These are phyloP conservation scores for Ormyrus rosae DNA, from an alignment of 2,888 invertebrate genomes.

Conservation along the genomic window DNA sequence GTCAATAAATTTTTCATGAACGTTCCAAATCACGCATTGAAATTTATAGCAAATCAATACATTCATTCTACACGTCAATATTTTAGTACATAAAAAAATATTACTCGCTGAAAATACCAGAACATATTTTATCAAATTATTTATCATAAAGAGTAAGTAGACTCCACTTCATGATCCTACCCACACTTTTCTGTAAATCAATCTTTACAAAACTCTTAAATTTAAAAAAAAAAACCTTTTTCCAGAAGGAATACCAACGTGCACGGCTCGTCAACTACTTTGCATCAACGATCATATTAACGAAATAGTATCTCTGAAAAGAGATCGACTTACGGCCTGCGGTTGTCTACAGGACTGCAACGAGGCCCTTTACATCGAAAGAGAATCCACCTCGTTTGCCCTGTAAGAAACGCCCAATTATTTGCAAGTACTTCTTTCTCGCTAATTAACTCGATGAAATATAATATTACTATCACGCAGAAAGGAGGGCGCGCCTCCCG, in stretches of 20 bases:
- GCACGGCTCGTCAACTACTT: slow-evolving; percentile 12
- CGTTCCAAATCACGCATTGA: too few species aligned
- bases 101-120: too few species aligned
- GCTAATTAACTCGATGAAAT: not conserved
- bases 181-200: too few species aligned
- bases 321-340: slow-evolving; percentile 12
- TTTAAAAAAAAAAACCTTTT: not conserved
- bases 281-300: slow-evolving; percentile 3
- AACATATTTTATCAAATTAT: too few species aligned
- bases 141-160: too few species aligned
- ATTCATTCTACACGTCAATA: too few species aligned
- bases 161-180: too few species aligned
- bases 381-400: slow-evolving; percentile 24
- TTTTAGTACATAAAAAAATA: too few species aligned
- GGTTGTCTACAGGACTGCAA: slow-evolving; percentile 32
- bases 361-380: slow-evolving; percentile 34
- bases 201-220: too few species aligned
- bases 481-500: slow-evolving; percentile 24
- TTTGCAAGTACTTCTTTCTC: not conserved
- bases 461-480: slow-evolving; percentile 7
- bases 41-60: too few species aligned
- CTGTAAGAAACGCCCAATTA: slow-evolving; percentile 35
- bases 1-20: too few species aligned
- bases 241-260: slow-evolving; percentile 6
- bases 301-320: not conserved